Conservation (phyloP, 2,797 vertebrate genomes). For the Furcifer pardalis region DNA sequence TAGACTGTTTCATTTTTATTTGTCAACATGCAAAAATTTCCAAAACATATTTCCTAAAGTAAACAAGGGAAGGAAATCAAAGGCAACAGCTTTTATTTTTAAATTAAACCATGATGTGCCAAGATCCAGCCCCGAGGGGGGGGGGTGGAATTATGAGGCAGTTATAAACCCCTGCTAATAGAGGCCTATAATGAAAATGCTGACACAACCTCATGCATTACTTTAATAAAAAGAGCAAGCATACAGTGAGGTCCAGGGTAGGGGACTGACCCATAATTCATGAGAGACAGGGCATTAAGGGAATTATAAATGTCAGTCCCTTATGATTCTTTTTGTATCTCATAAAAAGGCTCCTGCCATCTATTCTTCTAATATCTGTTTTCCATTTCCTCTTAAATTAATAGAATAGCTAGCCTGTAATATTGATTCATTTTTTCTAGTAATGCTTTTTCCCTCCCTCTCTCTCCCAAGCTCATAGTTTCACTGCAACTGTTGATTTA, state of each 20-base stretch:
- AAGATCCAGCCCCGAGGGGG: conserved; percentile 20
- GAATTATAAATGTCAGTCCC: conserved; percentile 45
- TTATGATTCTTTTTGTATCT: conserved; percentile 55
- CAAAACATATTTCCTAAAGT: not conserved
- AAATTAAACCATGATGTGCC: not conserved
- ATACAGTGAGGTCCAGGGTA: not conserved
- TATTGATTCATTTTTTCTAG: conserved; percentile 38
- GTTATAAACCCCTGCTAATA: conserved; percentile 36
- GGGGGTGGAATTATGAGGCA: not conserved
- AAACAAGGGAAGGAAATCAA: not conserved
- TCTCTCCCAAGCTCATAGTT: conserved; percentile 20
- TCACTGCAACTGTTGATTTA: not conserved
- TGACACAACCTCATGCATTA: conserved; percentile 20
- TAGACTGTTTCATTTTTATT: not conserved
- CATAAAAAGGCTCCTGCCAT: conserved; percentile 18
- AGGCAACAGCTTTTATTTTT: not conserved
- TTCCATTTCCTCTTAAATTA: conserved; percentile 65
- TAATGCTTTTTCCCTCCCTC: not conserved
- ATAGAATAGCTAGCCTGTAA: conserved; percentile 51
- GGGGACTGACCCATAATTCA: conserved; percentile 45
- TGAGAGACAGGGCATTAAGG: conserved; percentile 16
- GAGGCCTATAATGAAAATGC: conserved; percentile 29
- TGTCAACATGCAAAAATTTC: not conserved
- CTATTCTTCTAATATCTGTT: conserved; percentile 54
- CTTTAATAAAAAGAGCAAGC: conserved; percentile 6